Evolutionary conservation across 1,140 invertebrate genomes (phyloP).

Genomic region (Drosophila lacertosa): DNA sequence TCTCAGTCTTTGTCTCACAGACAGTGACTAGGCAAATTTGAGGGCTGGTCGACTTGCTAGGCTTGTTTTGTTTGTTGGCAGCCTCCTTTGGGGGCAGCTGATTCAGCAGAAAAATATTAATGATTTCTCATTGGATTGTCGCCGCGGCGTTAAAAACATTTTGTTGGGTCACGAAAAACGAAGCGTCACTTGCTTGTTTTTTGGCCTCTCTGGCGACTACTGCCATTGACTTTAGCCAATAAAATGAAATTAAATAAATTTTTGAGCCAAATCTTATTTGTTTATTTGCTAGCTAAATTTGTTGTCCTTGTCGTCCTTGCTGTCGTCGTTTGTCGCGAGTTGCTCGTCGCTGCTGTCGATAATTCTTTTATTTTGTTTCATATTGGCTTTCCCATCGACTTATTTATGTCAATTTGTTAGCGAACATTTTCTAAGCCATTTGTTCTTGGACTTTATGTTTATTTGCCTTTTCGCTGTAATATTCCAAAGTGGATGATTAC

Average conservation of each 20-base stretch:
- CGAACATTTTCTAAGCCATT: constrained; percentile 80
- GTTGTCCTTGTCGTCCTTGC: constrained; percentile 26
- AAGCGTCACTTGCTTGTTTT: constrained; percentile 15
- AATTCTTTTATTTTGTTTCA: constrained; percentile 57
- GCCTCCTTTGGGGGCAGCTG: constrained; percentile 57
- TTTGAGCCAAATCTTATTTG: constrained; percentile 81
- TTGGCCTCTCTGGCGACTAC: constrained; percentile 39
- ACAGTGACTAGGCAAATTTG: constrained; percentile 63
- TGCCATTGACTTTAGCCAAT: constrained; percentile 71
- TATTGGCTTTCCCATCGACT: constrained; percentile 42
- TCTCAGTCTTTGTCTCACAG: constrained; percentile 34
- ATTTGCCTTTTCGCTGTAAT: constrained; percentile 30
- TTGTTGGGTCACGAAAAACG: constrained; percentile 13
- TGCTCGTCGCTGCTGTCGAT: constrained; percentile 37
- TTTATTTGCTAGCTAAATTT: constrained; percentile 71
- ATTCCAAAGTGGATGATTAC: constrained; percentile 60
- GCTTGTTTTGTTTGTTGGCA: constrained; percentile 27
- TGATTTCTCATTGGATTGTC: constrained; percentile 62
- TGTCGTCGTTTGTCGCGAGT: constrained; percentile 13
- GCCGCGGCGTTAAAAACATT: constrained; percentile 54
- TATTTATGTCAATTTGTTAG: constrained; percentile 76
- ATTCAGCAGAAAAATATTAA: constrained; percentile 81
- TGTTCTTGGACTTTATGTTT: constrained; percentile 71
- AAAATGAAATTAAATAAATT: constrained; percentile 81
- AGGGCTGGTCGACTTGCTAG: constrained; percentile 41